A percentile compares a stretch with the other conserved stretches of the same genome.
These are phyloP conservation scores for Paedocypris sp. DNA, from an alignment of 2,113 vertebrate genomes.

Conservation along the genomic window DNA sequence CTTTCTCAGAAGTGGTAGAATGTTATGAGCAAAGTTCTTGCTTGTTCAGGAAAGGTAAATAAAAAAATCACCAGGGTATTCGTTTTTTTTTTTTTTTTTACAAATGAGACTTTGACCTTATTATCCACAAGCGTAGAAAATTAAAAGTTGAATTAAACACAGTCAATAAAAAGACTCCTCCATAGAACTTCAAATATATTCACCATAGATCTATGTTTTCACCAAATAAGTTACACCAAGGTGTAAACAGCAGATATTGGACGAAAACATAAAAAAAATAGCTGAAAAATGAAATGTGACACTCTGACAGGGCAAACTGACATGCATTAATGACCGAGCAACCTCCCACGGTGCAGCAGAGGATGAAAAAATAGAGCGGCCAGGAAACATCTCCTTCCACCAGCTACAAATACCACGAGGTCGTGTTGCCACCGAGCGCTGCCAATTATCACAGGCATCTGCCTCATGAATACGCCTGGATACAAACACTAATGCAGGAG, in stretches of 20 bases:
- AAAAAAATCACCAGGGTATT: not conserved
- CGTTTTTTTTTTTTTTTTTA: no score
- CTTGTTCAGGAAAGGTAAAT: conserved; percentile 2
- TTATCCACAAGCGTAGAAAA: no score
- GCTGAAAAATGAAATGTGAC: not conserved
- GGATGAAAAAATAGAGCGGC: not conserved
- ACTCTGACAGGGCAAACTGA: not conserved
- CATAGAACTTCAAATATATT: not conserved
- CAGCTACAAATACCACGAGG: conserved; percentile 2
- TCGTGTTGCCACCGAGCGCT: not conserved
- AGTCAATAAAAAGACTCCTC: no score
- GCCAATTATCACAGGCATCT: not conserved
- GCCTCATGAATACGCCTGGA: not conserved
- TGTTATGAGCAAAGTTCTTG: not conserved
- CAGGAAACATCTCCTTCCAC: not conserved
- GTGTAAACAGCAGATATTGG: not conserved
- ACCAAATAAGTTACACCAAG: not conserved
- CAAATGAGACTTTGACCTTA: not conserved
- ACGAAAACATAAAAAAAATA: not conserved
- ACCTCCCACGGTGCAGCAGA: not conserved
- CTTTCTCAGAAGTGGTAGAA: not conserved
- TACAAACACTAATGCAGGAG: not conserved
- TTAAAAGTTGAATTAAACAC: no score
- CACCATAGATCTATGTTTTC: no score
- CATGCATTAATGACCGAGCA: conserved; percentile 5